These are phyloP conservation scores for Drosophila sucinea DNA, from an alignment of 1,140 invertebrate genomes.

Conservation along the genomic window DNA sequence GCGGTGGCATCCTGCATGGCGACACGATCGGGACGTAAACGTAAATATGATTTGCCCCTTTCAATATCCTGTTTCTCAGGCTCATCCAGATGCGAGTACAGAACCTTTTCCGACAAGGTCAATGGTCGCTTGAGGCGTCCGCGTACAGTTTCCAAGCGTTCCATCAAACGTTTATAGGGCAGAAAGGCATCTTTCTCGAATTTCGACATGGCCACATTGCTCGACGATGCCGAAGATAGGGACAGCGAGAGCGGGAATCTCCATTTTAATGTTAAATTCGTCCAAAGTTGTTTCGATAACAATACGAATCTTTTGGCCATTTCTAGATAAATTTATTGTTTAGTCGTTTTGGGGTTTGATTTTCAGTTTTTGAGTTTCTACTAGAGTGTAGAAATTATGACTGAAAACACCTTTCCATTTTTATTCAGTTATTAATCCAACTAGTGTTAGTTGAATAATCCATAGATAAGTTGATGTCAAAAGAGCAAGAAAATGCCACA, in stretches of 20 bases:
- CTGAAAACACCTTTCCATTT: not conserved
- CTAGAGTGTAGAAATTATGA: not conserved
- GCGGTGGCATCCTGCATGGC: constrained; percentile 99
- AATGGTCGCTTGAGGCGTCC: constrained; percentile 95
- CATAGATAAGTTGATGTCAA: not conserved
- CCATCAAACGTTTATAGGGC: constrained; percentile 93
- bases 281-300: not conserved
- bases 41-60: constrained; percentile 95
- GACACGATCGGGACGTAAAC: constrained; percentile 97
- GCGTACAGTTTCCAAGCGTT: constrained; percentile 92
- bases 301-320: not conserved
- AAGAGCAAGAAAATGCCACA: not conserved
- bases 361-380: not conserved
- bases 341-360: not conserved
- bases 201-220: constrained; percentile 94
- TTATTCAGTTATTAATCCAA: not conserved
- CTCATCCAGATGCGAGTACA: constrained; percentile 99
- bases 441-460: not conserved
- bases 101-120: constrained; percentile 98
- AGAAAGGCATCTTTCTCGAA: constrained; percentile 91
- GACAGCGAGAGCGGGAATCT: not conserved
- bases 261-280: not conserved
- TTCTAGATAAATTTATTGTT: not conserved
- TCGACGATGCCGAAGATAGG: not conserved
- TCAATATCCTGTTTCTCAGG: constrained; percentile 92